Base-by-base conservation (phyloP, 2,113 vertebrate genomes). In the Phrynocephalus versicolor region DNA sequence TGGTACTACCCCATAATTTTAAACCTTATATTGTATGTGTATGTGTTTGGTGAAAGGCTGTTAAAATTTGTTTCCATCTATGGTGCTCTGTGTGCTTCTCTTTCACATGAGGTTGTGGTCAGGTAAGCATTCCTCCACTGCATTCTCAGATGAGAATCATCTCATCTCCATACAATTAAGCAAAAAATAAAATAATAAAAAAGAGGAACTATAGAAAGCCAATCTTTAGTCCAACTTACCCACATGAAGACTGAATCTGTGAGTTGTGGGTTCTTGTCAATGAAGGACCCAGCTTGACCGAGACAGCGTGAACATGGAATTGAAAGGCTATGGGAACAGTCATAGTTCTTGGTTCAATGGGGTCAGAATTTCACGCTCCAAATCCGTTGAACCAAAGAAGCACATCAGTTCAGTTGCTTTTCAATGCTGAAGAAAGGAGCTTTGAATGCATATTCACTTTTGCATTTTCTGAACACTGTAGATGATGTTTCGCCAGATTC, bases 291-390 rank as follows among this genome's bases (percentile, higher is more conserved):
- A 4, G 45, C 18, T 72, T 45, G 33, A 27, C 37, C 39, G 51
- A 60, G n/a, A 51, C 5, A 60, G 81, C 69, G 60, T 82, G 37
- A 82, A 39, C 3, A 27, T 2, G 1, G 69, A 58, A 25, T 51
- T 58, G 81, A 72, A 72, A 71, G 69, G 33, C 67, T 37, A 39
- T 60, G 81, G 18, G 55, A 82, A 33, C 67, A 72, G 72, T 72
- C n/a, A 37, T 58, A n/a, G 67, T 39, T 72, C 67, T 35, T 37
- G 23, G 81, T 82, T 82, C 69, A 82, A 60, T 5, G 23, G 69
- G 81, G 81, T 82, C 69, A 72, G 35, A 58, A 82, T 82, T 82
- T 82, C 81, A 82, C 39, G 81, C 81, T 82, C 81, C 69, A 82
- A n/a, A 60, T 82, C 67, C 81, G 58, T 57, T 58, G 67, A 72